These are phyloP conservation scores for Corythaixoides concolor DNA, from an alignment of 2,113 vertebrate species.

Conservation along the genomic window DNA sequence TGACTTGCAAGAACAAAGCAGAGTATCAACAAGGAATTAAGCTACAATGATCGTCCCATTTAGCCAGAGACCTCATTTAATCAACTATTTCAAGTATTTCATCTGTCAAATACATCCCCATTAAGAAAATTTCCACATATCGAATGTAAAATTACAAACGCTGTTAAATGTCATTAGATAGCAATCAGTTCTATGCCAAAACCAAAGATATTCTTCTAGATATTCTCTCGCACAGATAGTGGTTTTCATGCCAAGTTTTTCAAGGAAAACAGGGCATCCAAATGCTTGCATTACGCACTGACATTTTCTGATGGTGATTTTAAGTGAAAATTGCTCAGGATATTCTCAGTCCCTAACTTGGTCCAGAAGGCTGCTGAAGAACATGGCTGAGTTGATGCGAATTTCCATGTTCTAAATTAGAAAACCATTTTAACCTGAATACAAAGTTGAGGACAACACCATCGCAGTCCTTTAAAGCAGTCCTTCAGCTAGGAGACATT, in stretches of 20 bases:
- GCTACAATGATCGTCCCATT: not conserved
- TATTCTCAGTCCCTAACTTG: not conserved
- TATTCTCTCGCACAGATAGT: not conserved
- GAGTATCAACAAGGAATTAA: not conserved
- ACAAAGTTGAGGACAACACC: not conserved
- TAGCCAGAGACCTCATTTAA: not conserved
- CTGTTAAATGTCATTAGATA: conserved; percentile 42
- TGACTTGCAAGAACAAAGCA: not conserved
- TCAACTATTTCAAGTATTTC: not conserved
- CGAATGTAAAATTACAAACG: conserved; percentile 14
- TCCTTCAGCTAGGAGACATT: not conserved
- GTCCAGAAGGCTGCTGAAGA: not conserved
- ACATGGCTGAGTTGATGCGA: not conserved
- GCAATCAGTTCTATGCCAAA: conserved; percentile 12
- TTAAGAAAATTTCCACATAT: not conserved
- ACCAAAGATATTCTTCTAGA: not conserved
- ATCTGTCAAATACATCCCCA: not conserved
- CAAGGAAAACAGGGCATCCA: conserved; percentile 32
- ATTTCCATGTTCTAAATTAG: not conserved
- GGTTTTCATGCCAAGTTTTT: conserved; percentile 29
- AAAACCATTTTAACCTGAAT: not conserved
- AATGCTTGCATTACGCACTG: not conserved
- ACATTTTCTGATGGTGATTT: conserved; percentile 4
- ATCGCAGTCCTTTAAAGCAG: not conserved
- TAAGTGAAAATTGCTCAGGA: not conserved